Evolutionary conservation across 2,113 vertebrate species (phyloP).

Genomic region (Pachyramphus minor): DNA sequence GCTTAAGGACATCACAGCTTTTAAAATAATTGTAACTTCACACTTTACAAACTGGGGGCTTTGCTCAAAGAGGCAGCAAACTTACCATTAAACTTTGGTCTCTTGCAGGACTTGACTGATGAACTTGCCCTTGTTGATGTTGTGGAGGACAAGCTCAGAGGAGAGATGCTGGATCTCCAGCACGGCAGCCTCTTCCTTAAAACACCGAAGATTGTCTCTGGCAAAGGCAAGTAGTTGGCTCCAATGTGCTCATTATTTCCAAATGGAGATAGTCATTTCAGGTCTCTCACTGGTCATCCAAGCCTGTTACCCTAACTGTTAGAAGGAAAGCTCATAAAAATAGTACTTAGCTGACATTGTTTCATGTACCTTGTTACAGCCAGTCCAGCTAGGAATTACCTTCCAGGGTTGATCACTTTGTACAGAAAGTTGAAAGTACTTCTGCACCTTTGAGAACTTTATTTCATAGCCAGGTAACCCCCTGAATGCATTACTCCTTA

Average conservation of each 20-base stretch:
- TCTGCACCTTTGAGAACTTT: neutral
- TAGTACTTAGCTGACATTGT: neutral
- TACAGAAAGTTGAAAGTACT: neutral
- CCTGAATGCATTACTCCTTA: neutral
- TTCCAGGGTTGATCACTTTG: neutral
- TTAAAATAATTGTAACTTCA: neutral
- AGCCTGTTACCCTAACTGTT: neutral
- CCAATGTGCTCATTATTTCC: neutral
- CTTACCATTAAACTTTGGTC: neutral
- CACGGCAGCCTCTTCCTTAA: constrained; percentile 96
- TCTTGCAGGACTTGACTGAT: constrained; percentile 89
- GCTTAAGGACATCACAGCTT: neutral
- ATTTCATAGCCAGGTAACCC: neutral
- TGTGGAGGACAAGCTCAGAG: constrained; percentile 96
- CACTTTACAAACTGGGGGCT: neutral
- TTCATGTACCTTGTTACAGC: neutral
- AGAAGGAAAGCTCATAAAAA: neutral
- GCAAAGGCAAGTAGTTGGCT: constrained; percentile 83
- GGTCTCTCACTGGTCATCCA: neutral
- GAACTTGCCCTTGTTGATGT: constrained; percentile 96
- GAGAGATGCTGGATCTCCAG: constrained; percentile 95
- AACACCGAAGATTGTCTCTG: constrained; percentile 93
- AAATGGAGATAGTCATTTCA: neutral
- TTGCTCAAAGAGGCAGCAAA: neutral
- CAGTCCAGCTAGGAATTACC: neutral